These are phyloP conservation scores for Chouioia cunea DNA, from an alignment of 2,888 invertebrate genomes.

Conservation along the genomic window DNA sequence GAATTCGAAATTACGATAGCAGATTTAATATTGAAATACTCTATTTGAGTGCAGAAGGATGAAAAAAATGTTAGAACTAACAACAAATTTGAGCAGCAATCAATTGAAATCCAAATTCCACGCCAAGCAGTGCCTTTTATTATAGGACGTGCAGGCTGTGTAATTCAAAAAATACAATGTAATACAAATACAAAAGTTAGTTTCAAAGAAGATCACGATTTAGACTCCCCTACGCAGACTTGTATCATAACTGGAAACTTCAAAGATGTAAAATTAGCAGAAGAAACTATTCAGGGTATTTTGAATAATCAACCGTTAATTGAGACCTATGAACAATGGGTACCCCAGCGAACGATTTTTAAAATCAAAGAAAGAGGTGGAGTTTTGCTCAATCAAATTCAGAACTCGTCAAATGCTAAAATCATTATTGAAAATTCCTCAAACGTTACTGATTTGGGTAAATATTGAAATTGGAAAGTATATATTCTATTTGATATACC, in stretches of 20 bases:
- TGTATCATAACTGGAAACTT: slow-evolving; percentile 80
- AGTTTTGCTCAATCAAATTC: slow-evolving; percentile 79
- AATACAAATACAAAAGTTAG: slow-evolving; percentile 77
- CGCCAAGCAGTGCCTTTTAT: slow-evolving; percentile 76
- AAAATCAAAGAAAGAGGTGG: slow-evolving; percentile 84
- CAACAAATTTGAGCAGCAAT: slow-evolving; percentile 65
- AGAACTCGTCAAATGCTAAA: slow-evolving; percentile 80
- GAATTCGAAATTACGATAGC: background rate
- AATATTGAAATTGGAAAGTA: background rate
- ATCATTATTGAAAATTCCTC: slow-evolving; percentile 72
- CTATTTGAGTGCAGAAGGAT: slow-evolving; percentile 53
- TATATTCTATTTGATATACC: slow-evolving; percentile 9
- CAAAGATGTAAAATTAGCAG: slow-evolving; percentile 79
- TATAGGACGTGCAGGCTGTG: slow-evolving; percentile 82
- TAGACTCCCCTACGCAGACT: slow-evolving; percentile 72
- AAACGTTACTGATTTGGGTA: background rate
- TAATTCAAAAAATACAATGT: slow-evolving; percentile 81
- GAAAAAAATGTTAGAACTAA: slow-evolving; percentile 50
- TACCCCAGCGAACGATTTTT: slow-evolving; percentile 78
- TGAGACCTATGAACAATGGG: slow-evolving; percentile 76
- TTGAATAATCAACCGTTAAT: slow-evolving; percentile 78
- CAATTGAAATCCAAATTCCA: slow-evolving; percentile 74
- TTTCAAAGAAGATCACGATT: slow-evolving; percentile 69
- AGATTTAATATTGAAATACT: slow-evolving; percentile 11
- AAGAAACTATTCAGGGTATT: slow-evolving; percentile 78